Evolutionary conservation across 2,797 vertebrate genomes (phyloP).

Genomic region (Sebastes diaconus): DNA sequence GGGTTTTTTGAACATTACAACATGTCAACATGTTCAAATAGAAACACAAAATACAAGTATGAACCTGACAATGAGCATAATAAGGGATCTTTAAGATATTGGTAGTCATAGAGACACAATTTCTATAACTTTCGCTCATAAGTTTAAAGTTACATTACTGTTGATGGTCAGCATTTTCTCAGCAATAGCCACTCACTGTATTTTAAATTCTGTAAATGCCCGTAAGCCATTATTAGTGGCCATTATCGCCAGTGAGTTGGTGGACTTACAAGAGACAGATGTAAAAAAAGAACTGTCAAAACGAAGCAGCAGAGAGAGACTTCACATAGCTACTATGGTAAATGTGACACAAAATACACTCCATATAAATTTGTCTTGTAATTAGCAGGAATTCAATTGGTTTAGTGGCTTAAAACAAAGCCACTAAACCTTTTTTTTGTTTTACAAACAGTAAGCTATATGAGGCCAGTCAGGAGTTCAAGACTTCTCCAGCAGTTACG

Average conservation of each 20-base stretch:
- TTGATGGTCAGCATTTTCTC: not conserved
- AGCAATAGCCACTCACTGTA: not conserved
- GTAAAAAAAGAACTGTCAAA: accelerated
- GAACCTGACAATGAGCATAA: no score
- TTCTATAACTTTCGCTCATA: not conserved
- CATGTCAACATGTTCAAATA: no score
- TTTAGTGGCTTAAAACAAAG: not conserved
- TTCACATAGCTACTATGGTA: not conserved
- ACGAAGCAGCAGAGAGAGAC: not conserved
- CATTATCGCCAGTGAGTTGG: no score
- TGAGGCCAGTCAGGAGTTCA: not conserved
- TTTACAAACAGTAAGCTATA: not conserved
- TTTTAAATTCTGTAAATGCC: not conserved
- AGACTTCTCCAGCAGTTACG: not conserved
- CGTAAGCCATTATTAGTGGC: not conserved
- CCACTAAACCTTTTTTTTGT: no score
- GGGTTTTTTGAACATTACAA: accelerated
- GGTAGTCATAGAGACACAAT: not conserved
- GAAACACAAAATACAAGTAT: no score
- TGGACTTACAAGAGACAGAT: no score
- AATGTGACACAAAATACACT: not conserved
- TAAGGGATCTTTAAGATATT: not conserved
- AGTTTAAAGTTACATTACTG: not conserved
- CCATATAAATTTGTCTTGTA: not conserved
- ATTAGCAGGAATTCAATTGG: not conserved